These are phyloP conservation scores for Anableps anableps DNA, from an alignment of 2,797 vertebrate species.

Conservation along the genomic window DNA sequence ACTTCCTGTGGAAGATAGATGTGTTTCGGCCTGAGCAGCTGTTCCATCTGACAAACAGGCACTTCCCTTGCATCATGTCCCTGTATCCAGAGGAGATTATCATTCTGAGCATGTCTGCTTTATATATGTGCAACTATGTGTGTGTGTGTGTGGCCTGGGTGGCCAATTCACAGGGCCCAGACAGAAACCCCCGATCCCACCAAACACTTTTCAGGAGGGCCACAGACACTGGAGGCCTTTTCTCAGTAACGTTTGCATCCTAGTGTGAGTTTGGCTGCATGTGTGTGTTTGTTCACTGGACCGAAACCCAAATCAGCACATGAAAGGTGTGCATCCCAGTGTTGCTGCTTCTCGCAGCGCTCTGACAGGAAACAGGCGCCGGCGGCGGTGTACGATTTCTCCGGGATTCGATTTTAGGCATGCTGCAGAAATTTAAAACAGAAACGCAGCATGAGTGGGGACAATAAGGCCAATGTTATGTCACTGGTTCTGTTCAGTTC, in stretches of 20 bases:
- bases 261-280: constrained; percentile 23
- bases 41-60: constrained; percentile 59
- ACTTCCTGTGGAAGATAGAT: constrained; percentile 80
- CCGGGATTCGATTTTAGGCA: constrained; percentile 62
- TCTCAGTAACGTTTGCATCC: constrained; percentile 38
- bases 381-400: constrained; percentile 65
- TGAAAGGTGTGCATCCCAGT: constrained; percentile 75
- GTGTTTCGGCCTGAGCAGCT: constrained; percentile 70
- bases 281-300: constrained; percentile 34
- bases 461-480: constrained; percentile 66
- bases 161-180: constrained; percentile 67
- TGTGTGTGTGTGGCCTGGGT: constrained; percentile 70
- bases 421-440: constrained; percentile 69
- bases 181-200: constrained; percentile 51
- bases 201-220: constrained; percentile 62
- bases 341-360: constrained; percentile 61
- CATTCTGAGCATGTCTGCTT: constrained; percentile 56
- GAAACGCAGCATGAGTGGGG: constrained; percentile 44
- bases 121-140: constrained; percentile 24
- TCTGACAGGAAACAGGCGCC: constrained; percentile 74
- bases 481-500: constrained; percentile 46
- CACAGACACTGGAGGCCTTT: constrained; percentile 54
- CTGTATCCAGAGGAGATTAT: constrained; percentile 51
- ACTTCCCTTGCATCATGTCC: constrained; percentile 56
- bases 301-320: constrained; percentile 67